These are phyloP conservation scores for Eupithecia tripunctaria DNA, from an alignment of 2,888 invertebrate genomes.

Conservation along the genomic window DNA sequence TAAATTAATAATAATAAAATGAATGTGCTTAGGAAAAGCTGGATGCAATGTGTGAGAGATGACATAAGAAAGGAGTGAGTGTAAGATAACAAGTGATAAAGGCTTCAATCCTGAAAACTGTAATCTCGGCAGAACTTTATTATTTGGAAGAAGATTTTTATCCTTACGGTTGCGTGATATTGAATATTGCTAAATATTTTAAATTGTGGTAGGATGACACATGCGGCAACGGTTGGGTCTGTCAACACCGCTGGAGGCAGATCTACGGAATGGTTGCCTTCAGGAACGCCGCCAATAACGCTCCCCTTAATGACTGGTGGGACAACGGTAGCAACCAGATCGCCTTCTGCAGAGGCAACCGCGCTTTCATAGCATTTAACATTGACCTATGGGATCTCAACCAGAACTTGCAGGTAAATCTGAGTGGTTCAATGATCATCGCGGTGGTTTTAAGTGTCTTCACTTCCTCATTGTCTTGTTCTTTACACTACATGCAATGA, in stretches of 20 bases:
- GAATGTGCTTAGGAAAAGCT: too few species aligned
- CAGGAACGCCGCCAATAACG: conserved; percentile 86
- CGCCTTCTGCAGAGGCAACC: conserved; percentile 86
- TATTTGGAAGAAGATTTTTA: background rate
- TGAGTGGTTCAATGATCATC: background rate
- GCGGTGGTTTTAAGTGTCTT: background rate
- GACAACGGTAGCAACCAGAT: conserved; percentile 90
- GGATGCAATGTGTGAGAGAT: too few species aligned
- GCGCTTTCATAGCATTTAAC: conserved; percentile 86
- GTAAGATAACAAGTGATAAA: too few species aligned
- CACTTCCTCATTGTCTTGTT: background rate
- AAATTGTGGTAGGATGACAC: conserved; percentile 59
- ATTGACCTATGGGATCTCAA: conserved; percentile 80
- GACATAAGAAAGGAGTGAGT: too few species aligned
- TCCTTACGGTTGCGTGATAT: background rate
- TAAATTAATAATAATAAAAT: too few species aligned
- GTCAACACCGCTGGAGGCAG: conserved; percentile 91
- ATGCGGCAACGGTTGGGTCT: conserved; percentile 89
- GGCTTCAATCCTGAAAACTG: too few species aligned
- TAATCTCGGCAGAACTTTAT: background rate
- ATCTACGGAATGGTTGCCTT: conserved; percentile 90
- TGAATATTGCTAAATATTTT: background rate
- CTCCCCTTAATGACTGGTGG: conserved; percentile 87
- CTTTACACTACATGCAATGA: too few species aligned
- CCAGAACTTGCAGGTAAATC: conserved; percentile 76